A percentile compares a stretch with the other conserved stretches of the same genome.
phyloP scores from a whole-genome alignment of 2,888 invertebrate species.

The Lithophane leautieri region DNA sequence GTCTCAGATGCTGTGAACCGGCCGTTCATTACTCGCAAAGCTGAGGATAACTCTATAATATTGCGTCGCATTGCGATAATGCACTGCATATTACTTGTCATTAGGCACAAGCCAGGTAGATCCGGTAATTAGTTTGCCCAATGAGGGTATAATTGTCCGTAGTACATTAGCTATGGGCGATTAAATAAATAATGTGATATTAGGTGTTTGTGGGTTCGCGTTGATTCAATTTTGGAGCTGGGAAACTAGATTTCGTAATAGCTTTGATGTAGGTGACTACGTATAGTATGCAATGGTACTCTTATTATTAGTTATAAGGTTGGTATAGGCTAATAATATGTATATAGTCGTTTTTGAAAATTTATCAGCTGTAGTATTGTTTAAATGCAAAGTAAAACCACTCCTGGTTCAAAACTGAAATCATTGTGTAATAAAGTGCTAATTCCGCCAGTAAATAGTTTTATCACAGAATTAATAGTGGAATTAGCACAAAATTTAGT shows the following conservation, averaged over 20 bases:
- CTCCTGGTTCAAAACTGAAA: not conserved
- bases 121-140: conserved; percentile 78
- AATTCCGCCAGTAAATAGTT: not conserved
- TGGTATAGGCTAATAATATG: not conserved
- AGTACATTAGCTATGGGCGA: conserved; percentile 52
- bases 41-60: conserved; percentile 85
- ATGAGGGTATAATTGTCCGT: conserved; percentile 62
- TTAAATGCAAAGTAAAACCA: not conserved
- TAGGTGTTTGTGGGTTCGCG: conserved; percentile 39
- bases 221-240: conserved; percentile 42
- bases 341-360: not conserved
- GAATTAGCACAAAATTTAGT: not conserved
- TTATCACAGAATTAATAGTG: not conserved
- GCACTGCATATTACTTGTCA: conserved; percentile 87
- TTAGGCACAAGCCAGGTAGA: conserved; percentile 79
- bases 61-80: conserved; percentile 83
- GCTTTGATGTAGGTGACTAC: not conserved
- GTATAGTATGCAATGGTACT: not conserved
- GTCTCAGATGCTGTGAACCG: conserved; percentile 86
- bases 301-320: not conserved
- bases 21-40: conserved; percentile 86
- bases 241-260: conserved; percentile 30
- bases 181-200: conserved; percentile 58
- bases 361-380: not conserved
- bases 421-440: not conserved